Conservation (phyloP, 2,797 vertebrate genomes). For the Kryptopterus vitreolus region DNA sequence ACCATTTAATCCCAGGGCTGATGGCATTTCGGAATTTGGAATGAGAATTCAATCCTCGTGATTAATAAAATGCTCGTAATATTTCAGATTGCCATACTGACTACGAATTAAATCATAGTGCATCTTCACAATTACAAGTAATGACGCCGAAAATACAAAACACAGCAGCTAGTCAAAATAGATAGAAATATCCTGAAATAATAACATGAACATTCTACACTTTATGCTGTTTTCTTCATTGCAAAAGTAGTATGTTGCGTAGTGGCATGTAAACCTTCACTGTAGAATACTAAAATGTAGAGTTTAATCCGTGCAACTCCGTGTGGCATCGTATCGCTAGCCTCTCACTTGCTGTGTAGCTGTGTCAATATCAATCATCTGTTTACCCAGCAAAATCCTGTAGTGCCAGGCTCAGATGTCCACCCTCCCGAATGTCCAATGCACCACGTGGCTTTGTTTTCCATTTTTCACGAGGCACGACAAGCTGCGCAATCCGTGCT, state of each 20-base stretch:
- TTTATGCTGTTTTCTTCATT: no score
- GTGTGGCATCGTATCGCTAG: not conserved
- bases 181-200: not conserved
- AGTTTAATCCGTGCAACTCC: not conserved
- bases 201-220: not conserved
- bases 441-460: conserved; percentile 10
- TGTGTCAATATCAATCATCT: conserved; percentile 31
- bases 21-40: not conserved
- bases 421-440: conserved; percentile 10
- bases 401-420: conserved; percentile 28
- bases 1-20: not conserved
- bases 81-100: not conserved
- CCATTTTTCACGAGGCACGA: not conserved
- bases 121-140: no score
- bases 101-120: not conserved
- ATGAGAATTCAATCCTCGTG: not conserved
- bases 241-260: not conserved
- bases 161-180: not conserved
- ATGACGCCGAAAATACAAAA: not conserved
- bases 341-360: conserved; percentile 17
- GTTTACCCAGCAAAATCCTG: conserved; percentile 34
- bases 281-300: not conserved
- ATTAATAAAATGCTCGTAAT: not conserved
- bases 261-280: not conserved
- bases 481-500: not conserved